Evolutionary conservation across 2,888 invertebrate species (phyloP).

Genomic region (Lepidocyrtoides sp.): DNA sequence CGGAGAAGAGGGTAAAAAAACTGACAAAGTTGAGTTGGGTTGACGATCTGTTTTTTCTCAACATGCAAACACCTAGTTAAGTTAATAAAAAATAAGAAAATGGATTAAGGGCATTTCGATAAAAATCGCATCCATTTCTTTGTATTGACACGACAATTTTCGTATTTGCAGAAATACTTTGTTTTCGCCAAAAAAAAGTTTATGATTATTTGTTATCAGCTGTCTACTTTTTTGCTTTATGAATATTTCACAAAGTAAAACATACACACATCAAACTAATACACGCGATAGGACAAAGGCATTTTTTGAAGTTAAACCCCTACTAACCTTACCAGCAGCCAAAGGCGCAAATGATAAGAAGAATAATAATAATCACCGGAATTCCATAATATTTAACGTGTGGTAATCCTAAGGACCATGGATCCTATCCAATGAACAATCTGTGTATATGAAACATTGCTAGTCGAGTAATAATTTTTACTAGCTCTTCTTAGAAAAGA

Average conservation of each 20-base stretch:
- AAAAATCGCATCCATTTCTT: conserved; percentile 67
- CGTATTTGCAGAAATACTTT: conserved; percentile 66
- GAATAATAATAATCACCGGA: conserved; percentile 69
- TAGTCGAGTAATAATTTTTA: neutral
- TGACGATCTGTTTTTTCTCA: neutral
- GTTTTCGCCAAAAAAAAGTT: conserved; percentile 38
- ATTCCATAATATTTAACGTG: conserved; percentile 63
- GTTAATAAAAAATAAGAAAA: conserved; percentile 61
- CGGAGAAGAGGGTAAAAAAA: neutral
- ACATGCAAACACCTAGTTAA: conserved; percentile 77
- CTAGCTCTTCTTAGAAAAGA: conserved; percentile 16
- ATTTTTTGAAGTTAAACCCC: neutral
- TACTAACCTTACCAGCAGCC: conserved; percentile 29
- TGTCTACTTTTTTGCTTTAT: neutral
- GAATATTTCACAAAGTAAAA: neutral
- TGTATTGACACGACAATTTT: conserved; percentile 74
- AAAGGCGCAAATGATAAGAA: conserved; percentile 71
- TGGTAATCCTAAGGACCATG: conserved; percentile 17
- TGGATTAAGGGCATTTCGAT: conserved; percentile 69
- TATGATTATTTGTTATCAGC: conserved; percentile 50
- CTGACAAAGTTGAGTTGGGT: neutral
- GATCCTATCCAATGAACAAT: neutral
- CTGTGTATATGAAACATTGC: neutral
- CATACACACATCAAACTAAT: neutral
- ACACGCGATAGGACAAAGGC: neutral